These are phyloP conservation scores for Dione juno DNA, from an alignment of 2,888 invertebrate genomes.

Conservation along the genomic window DNA sequence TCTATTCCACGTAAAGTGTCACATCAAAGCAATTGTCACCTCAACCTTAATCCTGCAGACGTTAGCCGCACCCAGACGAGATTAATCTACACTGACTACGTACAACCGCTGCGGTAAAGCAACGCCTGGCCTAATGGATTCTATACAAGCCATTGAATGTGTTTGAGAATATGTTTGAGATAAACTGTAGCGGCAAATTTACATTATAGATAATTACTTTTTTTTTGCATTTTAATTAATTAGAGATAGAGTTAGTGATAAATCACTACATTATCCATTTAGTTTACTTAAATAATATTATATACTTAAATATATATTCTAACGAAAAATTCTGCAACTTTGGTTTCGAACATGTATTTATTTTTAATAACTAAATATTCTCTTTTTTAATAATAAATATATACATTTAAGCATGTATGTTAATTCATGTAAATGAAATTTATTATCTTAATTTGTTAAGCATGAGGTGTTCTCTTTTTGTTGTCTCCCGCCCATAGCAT, in stretches of 20 bases:
- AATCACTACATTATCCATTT: no score
- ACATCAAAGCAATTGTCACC: slow-evolving; percentile 30
- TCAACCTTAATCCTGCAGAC: slow-evolving; percentile 22
- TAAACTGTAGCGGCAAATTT: not conserved
- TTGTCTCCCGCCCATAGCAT: not conserved
- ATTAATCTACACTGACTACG: slow-evolving; percentile 24
- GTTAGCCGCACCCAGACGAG: slow-evolving; percentile 6
- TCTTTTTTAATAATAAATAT: no score
- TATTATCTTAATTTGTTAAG: slow-evolving; percentile 2
- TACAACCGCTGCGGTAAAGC: not conserved
- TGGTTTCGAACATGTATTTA: no score
- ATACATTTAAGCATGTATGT: no score
- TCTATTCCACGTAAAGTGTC: slow-evolving; percentile 3
- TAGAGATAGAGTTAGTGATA: no score
- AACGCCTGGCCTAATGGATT: slow-evolving; percentile 2
- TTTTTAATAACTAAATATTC: no score
- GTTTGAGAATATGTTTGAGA: not conserved
- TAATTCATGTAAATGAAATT: no score
- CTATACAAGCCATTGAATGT: not conserved
- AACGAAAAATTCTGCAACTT: no score
- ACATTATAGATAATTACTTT: no score
- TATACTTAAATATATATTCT: no score
- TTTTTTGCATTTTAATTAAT: no score
- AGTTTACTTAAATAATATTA: no score
- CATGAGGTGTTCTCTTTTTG: not conserved